Percentiles rank a stretch among this genome's conserved stretches.
These are phyloP conservation scores for Typhlichthys subterraneus DNA, from an alignment of 2,797 vertebrate genomes.

Conservation along the genomic window DNA sequence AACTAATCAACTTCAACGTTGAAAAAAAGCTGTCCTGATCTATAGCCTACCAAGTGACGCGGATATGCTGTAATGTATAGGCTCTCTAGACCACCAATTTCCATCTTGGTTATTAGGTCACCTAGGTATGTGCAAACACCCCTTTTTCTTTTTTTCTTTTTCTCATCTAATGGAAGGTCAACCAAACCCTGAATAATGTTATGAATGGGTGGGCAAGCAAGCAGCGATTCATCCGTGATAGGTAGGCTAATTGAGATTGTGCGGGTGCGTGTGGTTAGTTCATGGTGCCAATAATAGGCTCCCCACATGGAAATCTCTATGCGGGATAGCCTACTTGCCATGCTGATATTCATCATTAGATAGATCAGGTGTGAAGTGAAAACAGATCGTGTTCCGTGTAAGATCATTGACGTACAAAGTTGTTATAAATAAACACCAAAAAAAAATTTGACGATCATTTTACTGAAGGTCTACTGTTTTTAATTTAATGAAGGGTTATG, in stretches of 20 bases:
- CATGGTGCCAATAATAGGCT: neutral
- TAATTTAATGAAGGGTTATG: neutral
- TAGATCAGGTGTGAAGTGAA: constrained; percentile 58
- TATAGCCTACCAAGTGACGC: too few species aligned
- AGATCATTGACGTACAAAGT: neutral
- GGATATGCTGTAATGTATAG: too few species aligned
- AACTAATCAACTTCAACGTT: too few species aligned
- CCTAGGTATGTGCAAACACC: neutral
- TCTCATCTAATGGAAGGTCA: neutral
- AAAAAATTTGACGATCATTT: neutral
- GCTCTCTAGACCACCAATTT: neutral
- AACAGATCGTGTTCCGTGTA: constrained; percentile 36
- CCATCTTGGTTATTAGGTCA: neutral
- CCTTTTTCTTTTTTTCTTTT: too few species aligned
- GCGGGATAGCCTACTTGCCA: neutral
- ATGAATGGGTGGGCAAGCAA: neutral
- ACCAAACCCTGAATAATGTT: neutral
- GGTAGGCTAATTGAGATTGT: neutral
- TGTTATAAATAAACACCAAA: neutral
- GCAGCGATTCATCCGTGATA: constrained; percentile 5
- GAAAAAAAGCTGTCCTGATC: too few species aligned
- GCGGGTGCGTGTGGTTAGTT: neutral
- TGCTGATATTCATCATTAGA: constrained; percentile 40
- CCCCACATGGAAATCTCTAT: neutral
- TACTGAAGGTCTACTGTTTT: neutral